Evolutionary conservation across 2,797 vertebrate genomes (phyloP), one percentile per base, ranked within the genome.

Genomic region (Chanos chanos): DNA sequence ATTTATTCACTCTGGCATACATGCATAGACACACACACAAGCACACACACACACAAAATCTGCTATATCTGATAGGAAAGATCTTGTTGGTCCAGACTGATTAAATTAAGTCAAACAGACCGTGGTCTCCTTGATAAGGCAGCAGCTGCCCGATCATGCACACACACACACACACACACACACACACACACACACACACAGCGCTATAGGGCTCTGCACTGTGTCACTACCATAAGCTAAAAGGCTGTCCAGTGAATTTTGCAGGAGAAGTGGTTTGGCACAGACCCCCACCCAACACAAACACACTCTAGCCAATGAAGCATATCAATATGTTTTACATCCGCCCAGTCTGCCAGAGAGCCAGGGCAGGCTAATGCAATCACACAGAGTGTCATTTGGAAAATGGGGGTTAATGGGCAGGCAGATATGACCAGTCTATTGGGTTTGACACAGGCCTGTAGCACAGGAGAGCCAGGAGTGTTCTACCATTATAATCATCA

Each of bases 241-340:
- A 49, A 56, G 55, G 73, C 45, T 40, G 49, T 64, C 67, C 83
- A 82, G 84, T 85, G 58, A 78, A 83, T 84, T 82, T 74, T 81
- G 56, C 64, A 49, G 33, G 50, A 69, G 55, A 78, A 69, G 79
- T 60, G 72, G 63, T 37, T 55, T 64, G 58, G 72, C 79, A 53
- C 47, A 70, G 45, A 49, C 54, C 52, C 61, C 45, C 60, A 28
- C 56, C 58, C 41, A 61, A 61, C 67, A 76, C 64, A 54, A 73
- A 64, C 74, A 75, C 74, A 77, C 81, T 81, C 77, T 74, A 36
- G 55, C 61, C 72, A 61, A 75, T 77, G 76, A 78, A 77, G 60
- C 49, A 22, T 76, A 74, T 77, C 67, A 55, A 78, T 84, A 81
- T 79, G 58, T 61, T 66, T 68, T 57, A 61, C 72, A 66, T 72